Conservation (phyloP, 2,113 vertebrate species). For the Antidorcas marsupialis region DNA sequence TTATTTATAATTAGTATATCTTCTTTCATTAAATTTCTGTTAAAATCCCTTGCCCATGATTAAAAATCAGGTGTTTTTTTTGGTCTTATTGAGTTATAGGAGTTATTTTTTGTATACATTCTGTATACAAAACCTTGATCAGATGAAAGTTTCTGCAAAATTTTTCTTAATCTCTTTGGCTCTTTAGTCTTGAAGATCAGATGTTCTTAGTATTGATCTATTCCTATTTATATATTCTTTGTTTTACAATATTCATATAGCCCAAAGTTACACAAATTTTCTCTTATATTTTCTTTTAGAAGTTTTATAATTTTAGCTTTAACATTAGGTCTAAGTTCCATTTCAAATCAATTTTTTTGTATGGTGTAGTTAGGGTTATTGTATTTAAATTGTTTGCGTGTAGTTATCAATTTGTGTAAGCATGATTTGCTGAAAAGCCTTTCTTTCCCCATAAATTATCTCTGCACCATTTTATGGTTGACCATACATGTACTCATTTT, state of each 20-base stretch:
- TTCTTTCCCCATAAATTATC: neutral
- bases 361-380: neutral
- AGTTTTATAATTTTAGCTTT: neutral
- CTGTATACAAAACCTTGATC: neutral
- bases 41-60: neutral
- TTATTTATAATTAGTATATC: neutral
- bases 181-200: neutral
- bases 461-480: neutral
- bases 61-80: neutral
- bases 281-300: neutral
- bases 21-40: neutral
- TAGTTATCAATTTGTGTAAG: neutral
- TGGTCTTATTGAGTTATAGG: neutral
- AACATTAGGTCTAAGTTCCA: neutral
- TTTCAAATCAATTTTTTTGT: neutral
- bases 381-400: neutral
- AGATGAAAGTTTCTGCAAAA: neutral
- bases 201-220: neutral
- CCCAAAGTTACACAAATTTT: neutral
- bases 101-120: neutral
- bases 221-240: neutral
- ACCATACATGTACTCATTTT: neutral
- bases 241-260: neutral
- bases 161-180: neutral
- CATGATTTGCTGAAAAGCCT: neutral